Conservation (phyloP, 2,797 vertebrate genomes). For the Epinephelus malabaricus region DNA sequence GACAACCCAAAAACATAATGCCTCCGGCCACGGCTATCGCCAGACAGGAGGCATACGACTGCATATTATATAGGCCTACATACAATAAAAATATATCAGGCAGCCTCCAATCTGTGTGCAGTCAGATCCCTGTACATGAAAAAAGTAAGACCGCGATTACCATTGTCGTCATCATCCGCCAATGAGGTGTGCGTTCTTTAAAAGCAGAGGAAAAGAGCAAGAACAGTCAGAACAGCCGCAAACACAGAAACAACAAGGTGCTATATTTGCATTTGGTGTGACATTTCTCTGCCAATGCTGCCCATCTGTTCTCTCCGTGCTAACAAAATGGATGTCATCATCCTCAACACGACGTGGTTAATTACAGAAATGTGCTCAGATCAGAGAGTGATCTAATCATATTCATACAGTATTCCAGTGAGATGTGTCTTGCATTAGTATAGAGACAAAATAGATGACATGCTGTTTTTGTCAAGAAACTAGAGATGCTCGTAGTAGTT, state of each 20-base stretch:
- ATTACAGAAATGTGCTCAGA: constrained; percentile 40
- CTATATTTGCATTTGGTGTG: constrained; percentile 84
- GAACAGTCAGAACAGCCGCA: constrained; percentile 76
- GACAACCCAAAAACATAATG: no score
- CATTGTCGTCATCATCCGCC: constrained; percentile 14
- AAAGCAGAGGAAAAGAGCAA: constrained; percentile 75
- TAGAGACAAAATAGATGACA: constrained; percentile 5
- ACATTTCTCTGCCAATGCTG: constrained; percentile 76
- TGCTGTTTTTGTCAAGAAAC: not conserved
- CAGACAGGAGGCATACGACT: no score
- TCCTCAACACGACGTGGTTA: constrained; percentile 39
- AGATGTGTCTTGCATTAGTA: not conserved
- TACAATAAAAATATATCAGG: not conserved
- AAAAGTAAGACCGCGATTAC: not conserved
- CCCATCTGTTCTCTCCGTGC: constrained; percentile 82
- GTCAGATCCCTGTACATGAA: not conserved
- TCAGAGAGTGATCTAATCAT: constrained; percentile 28
- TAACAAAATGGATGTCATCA: constrained; percentile 69
- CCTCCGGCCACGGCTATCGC: no score
- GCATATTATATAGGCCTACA: no score
- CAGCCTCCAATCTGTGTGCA: constrained; percentile 6
- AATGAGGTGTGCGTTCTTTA: constrained; percentile 37
- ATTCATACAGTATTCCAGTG: constrained; percentile 3
- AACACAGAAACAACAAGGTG: constrained; percentile 78
- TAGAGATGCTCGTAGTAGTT: not conserved